Evolutionary conservation across 2,888 invertebrate genomes (phyloP), one percentile per base, ranked within the genome.

Genomic region (Philereme transversata): DNA sequence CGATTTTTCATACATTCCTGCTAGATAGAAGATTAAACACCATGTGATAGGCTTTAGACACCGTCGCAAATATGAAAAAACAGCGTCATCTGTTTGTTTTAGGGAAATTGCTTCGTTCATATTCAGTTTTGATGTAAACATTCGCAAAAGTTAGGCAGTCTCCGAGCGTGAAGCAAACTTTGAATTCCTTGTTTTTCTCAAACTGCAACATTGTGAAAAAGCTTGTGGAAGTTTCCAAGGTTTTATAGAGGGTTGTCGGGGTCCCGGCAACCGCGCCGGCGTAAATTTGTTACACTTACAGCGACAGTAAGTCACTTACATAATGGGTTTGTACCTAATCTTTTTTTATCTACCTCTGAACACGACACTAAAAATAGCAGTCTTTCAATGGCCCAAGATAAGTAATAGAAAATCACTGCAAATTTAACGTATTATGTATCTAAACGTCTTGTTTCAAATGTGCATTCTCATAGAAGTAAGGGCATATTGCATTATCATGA

Each of bases 271-370:
- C 80, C 80, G 74, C 76, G 72, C 65, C 66, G 71, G 72, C 76
- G 75, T 81, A 83, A 85, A 83, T 83, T 84, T 81, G 80, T 83
- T 70, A 79, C 81, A 81, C 79, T 81, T 78, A 83, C 77, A 77
- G 79, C 73, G 71, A 73, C 76, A 77, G 77, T 81, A 83, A 85
- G 81, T 83, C 80, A 79, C 77, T 77, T 74, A 76, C 77, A 77
- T 83, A 84, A 86, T 83, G 81, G 79, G 75, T 22, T 3, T 22
- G 22, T 22, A 22, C 22, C 22, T 85, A 84, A 83, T 75, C 73
- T 77, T 79, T 82, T 77, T 81, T 81, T 83, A 80, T 40, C 4
- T 40, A 6, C 7, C 40, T 40, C 8, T 5, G 40, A 8, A 40
- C 6, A 40, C 40, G 7, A 40, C 6, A 40, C 6, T 40, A 7